Evolutionary conservation across 2,113 vertebrate species (phyloP), one percentile per base, ranked within the genome.

Genomic region (Pangasianodon hypophthalmus): DNA sequence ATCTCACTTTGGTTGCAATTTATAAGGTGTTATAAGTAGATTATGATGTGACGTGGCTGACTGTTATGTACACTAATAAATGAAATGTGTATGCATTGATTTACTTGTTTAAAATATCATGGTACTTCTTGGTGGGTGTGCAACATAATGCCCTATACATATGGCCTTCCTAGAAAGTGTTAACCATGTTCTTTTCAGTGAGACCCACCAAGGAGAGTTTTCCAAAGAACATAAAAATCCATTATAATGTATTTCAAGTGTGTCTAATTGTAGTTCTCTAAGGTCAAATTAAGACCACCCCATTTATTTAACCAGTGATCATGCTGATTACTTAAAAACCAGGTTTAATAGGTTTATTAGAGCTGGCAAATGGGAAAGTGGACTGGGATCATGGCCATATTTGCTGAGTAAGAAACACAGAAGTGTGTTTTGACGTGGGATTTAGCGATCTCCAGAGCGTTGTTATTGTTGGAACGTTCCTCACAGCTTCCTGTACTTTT

Each of bases 401-500:
- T 75, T 87, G 52, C 69, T 77, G 69, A 75, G 85, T 87, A 75
- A 75, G 69, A 85, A 69, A 67, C 24, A 32, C 69, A 87, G 50
- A 26, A 41, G 50, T 77, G 85, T 86, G 50, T 58, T 87, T 87
- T 50, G 58, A 64, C 64, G 24, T 80, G 60, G 48, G 29, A 44
- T 48, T 62, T 10, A 24, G 26, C 37, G 14, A 52, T 81, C 41
- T 88, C 84, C 37, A 19, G 44, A 37, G 73, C 32, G 4, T 26
- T 44, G 82, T 62, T 62, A 64, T 50, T 54, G 58, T 64, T 86
- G 69, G 62, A 81, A 86, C 18, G 37, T 44, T 46, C 56, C 37
- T 85, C 83, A 29, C 83, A 62, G 83, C 58, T 85, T 64, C 54
- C 67, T 87, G 46, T 54, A 29, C 11, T 75, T 75, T 52, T 13